Base-by-base conservation (phyloP, 2,797 vertebrate genomes). In the Smutsia temminckii region DNA sequence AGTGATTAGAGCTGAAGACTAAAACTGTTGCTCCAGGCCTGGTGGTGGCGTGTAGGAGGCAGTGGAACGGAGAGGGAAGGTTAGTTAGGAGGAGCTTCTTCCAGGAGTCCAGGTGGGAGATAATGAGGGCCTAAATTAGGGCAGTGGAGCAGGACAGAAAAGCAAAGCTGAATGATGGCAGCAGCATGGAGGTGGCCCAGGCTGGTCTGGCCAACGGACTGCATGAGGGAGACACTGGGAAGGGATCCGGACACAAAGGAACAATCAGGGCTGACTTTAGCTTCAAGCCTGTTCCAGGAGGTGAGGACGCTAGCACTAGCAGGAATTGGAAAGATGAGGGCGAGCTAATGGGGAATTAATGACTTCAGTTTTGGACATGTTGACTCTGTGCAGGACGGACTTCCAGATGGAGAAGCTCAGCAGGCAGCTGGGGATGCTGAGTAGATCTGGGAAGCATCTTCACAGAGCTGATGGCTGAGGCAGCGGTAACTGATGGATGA, bases 371-470 rank as follows among this genome's bases (percentile, higher is more conserved):
- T 57, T 53, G 96, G 71, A 79, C 89, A 94, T 95, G 93, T 23
- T 89, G 86, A 86, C 64, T 94, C 78, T 95, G 96, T 80, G 75
- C 87, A 94, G 80, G 89, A 87, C 95, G 85, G 85, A 83, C 81
- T 94, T 96, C 95, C 97, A 97, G 97, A 97, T 94, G 96, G 97
- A 97, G 93, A 81, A 55, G 72, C 95, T 87, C 95, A 90, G 95
- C 90, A 94, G 95, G 97, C 63, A 96, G 68, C 86, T 95, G 97
- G 95, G 93, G 91, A 71, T 69, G 80, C 57, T 78, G 17, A 37
- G n/a, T 5, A 85, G n/a, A 95, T 90, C 87, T 94, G 81, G 80
- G 87, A 95, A 89, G 87, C 61, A 21, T 75, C 68, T 93, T 92
- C 72, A 37, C 2, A 85, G 80, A 78, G 74, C 42, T 88, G 78